Percentiles rank a stretch among this genome's conserved stretches.
These are phyloP conservation scores for Sturmia bella DNA, from an alignment of 2,888 invertebrate genomes.

Conservation along the genomic window DNA sequence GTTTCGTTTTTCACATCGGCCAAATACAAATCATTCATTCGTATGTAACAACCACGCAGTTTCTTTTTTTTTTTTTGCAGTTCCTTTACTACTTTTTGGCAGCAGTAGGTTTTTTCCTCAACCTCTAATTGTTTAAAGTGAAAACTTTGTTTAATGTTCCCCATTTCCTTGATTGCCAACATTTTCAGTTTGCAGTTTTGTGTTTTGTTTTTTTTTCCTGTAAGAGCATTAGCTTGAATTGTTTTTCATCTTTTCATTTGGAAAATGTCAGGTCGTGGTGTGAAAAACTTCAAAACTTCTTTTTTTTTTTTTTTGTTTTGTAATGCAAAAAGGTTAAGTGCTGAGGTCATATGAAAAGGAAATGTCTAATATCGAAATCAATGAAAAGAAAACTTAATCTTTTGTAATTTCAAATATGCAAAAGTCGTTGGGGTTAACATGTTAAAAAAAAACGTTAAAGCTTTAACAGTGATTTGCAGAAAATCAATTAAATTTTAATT, in stretches of 20 bases:
- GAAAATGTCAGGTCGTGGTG: conserved; percentile 68
- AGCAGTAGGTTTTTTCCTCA: conserved; percentile 37
- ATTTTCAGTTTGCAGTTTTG: conserved; percentile 22
- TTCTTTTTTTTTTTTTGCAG: conserved; percentile 22
- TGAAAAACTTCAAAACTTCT: conserved; percentile 48
- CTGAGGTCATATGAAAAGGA: conserved; percentile 57
- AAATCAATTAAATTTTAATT: conserved; percentile 16
- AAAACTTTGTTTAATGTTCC: conserved; percentile 66
- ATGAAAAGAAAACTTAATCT: conserved; percentile 21
- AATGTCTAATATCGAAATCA: conserved; percentile 43
- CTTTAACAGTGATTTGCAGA: background rate
- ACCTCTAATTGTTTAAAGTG: conserved; percentile 66
- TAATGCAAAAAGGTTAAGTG: conserved; percentile 65
- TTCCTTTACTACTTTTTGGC: conserved; percentile 32
- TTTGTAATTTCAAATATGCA: conserved; percentile 15
- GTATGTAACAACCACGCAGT: conserved; percentile 68
- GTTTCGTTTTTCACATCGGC: conserved; percentile 63
- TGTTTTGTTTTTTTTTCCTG: background rate
- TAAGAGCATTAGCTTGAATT: conserved; percentile 11
- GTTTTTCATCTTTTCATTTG: conserved; percentile 31
- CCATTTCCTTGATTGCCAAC: conserved; percentile 64
- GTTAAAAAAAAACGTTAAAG: conserved; percentile 9
- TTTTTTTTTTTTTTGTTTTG: background rate
- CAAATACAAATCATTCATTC: conserved; percentile 40
- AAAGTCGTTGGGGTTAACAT: conserved; percentile 9